These are phyloP conservation scores for Platygyra sinensis DNA, from an alignment of 64 coral and sea anemone species.

Conservation along the genomic window DNA sequence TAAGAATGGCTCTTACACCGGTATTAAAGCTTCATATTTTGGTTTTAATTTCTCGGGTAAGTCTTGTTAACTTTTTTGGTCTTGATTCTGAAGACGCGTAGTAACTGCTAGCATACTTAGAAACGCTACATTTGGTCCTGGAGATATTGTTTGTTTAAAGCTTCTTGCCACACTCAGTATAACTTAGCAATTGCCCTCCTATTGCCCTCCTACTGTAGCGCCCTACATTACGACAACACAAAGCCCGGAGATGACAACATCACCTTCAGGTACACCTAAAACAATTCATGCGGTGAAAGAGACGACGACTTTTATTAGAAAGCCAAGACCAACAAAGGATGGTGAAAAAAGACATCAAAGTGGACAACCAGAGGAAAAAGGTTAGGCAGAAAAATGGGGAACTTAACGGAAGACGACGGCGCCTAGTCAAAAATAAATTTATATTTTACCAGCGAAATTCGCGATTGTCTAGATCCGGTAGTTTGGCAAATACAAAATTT, in stretches of 20 bases:
- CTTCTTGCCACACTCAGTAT: no score
- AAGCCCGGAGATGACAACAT: neutral
- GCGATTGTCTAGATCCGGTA: no score
- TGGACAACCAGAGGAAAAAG: neutral
- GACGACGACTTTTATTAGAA: neutral
- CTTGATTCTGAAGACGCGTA: no score
- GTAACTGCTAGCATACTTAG: no score
- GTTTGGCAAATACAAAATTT: no score
- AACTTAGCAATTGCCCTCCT: neutral
- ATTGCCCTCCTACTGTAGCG: neutral
- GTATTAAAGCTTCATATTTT: slow-evolving; percentile 53
- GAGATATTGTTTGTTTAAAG: no score
- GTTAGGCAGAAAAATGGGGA: neutral
- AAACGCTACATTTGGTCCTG: no score
- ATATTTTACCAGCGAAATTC: no score
- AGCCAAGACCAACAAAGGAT: neutral
- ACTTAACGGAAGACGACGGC: no score
- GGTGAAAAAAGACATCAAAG: neutral
- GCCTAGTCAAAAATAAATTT: no score
- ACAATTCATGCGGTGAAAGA: neutral
- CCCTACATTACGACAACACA: neutral
- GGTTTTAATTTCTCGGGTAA: neutral
- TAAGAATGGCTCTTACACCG: neutral
- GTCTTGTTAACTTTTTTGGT: neutral
- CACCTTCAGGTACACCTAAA: neutral